Evolutionary conservation across 2,113 vertebrate genomes (phyloP), one percentile per base, ranked within the genome.

Genomic region (Erinaceus europaeus): DNA sequence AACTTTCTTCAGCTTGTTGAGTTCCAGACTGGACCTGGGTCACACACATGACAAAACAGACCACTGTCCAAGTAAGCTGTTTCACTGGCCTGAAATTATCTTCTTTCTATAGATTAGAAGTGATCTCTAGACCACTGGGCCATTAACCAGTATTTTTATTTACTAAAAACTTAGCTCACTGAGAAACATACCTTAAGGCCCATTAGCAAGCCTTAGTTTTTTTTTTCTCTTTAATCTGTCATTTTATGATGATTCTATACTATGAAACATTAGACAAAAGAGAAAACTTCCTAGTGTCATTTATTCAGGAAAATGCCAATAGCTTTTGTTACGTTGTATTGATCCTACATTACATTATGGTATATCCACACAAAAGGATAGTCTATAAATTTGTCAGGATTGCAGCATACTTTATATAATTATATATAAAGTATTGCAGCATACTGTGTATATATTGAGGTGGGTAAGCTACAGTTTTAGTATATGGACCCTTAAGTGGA

Each of bases 121-220:
- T 88, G 62, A 25, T 86, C 61, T 73, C 48, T 84, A 77, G n/a
- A 40, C 53, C 73, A 59, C 29, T 84, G 78, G 38, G 38, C 48
- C 73, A 86, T 93, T 86, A 85, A 78, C 29, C 38, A 84, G 40
- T 88, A 67, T 82, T 91, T 84, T 89, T 29, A 77, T 25, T 72
- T 91, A 90, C 50, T 67, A 74, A 75, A 76, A 93, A 67, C 44
- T 89, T 62, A 90, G 84, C 69, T 92, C 68, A 72, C 71, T 87
- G 44, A 75, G 90, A 93, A 78, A 62, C 29, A 53, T 34, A 79
- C 94, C 72, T 0, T 80, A 91, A 5, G 48, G 67, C 4, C 14
- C 27, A 55, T 82, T 77, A 77, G 55, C 84, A 84, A 87, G n/a
- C 79, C 50, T 78, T 86, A 90, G 76, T 86, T 65, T 84, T 38